Evolutionary conservation across 30 jellyfish, hydroid and myxozoan genomes (phyloP).

Genomic region (Turritopsis dohrnii): DNA sequence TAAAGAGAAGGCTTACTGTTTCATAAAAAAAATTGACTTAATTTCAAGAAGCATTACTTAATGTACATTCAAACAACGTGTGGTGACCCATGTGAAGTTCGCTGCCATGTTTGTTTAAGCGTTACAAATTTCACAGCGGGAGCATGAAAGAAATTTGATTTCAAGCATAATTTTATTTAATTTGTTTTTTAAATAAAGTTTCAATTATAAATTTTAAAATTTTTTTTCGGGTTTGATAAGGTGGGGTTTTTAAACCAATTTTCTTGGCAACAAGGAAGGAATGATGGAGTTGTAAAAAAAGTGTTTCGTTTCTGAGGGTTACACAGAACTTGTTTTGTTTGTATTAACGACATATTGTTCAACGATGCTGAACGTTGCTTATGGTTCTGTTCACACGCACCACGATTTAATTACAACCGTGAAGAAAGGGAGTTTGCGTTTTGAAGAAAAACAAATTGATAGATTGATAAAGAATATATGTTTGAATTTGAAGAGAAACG

Average conservation of each 20-base stretch:
- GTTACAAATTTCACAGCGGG: neutral
- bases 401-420: neutral
- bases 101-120: neutral
- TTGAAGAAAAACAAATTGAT: neutral
- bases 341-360: neutral
- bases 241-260: no score
- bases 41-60: neutral
- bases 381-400: conserved; percentile 14
- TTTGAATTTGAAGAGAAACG: no score
- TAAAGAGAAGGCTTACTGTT: neutral
- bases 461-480: no score
- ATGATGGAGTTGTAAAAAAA: neutral
- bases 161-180: neutral
- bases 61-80: neutral
- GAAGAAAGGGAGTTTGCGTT: neutral
- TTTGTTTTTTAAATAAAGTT: no score
- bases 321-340: neutral
- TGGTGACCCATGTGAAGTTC: neutral
- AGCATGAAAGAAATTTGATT: neutral
- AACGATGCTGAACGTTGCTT: conserved; percentile 2
- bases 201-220: no score
- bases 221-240: neutral
- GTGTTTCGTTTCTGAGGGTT: neutral
- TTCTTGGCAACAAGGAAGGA: neutral
- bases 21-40: neutral